A percentile compares a stretch with the other conserved stretches of the same genome.
phyloP scores from a whole-genome alignment of 2,797 vertebrate genomes.

The Sebastes nivosus region DNA sequence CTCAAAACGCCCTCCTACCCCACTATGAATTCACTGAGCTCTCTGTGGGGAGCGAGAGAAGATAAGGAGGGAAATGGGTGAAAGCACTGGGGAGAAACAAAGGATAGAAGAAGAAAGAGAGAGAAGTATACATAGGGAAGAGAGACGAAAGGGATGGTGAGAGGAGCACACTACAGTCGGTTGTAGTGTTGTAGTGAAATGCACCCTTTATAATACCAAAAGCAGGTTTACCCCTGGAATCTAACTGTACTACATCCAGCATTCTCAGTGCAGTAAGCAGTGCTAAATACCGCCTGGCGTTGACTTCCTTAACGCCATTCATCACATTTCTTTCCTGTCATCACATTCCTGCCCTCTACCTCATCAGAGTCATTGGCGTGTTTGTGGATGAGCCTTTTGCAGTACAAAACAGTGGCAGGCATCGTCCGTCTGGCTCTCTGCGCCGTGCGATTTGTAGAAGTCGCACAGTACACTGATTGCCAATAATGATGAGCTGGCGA shows the following conservation, averaged over 20 bases:
- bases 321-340: constrained; percentile 27
- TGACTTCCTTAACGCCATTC: constrained; percentile 18
- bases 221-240: background rate
- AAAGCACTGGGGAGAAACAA: constrained; percentile 6
- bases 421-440: constrained; percentile 28
- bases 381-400: constrained; percentile 23
- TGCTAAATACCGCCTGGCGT: constrained; percentile 4
- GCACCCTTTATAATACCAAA: background rate
- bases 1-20: constrained; percentile 24
- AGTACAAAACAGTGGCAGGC: constrained; percentile 15
- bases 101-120: background rate
- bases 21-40: constrained; percentile 11
- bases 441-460: constrained; percentile 54
- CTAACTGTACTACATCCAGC: background rate
- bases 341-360: constrained; percentile 11
- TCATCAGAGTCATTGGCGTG: constrained; percentile 14
- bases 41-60: constrained; percentile 14
- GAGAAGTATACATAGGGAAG: background rate
- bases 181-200: background rate
- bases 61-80: constrained; percentile 16
- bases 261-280: background rate
- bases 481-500: constrained; percentile 62
- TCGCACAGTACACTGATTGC: constrained; percentile 48
- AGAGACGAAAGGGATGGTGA: background rate
- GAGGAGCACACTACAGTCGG: background rate